Conservation (phyloP, 2,888 invertebrate genomes). For the Spialia ferax region DNA sequence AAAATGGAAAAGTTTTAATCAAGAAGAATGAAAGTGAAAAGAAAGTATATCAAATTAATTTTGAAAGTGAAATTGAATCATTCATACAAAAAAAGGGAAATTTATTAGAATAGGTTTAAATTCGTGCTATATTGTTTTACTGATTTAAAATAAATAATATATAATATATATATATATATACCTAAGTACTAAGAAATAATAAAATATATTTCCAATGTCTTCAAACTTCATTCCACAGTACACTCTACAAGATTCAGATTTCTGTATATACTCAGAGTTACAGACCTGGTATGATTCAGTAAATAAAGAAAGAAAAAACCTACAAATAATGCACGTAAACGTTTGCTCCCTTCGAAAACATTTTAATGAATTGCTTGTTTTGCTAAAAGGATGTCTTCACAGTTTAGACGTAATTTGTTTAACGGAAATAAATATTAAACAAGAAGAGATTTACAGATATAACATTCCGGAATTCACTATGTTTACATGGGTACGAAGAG, state of each 20-base stretch:
- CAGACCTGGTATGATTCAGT: neutral
- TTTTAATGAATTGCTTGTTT: neutral
- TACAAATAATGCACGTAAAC: constrained; percentile 30
- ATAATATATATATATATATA: too few relatives aligned
- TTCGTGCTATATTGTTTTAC: too few relatives aligned
- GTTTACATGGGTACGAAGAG: neutral
- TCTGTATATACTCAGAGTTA: neutral
- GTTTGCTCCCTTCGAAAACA: constrained; percentile 20
- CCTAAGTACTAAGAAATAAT: too few relatives aligned
- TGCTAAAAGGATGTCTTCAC: neutral
- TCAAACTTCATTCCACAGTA: too few relatives aligned
- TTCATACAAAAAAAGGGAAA: neutral
- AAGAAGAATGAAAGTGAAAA: constrained; percentile 32
- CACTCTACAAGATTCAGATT: too few relatives aligned
- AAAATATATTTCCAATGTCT: too few relatives aligned
- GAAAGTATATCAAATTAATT: constrained; percentile 31
- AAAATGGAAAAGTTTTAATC: too few relatives aligned
- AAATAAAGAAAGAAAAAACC: neutral
- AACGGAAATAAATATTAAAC: constrained; percentile 12
- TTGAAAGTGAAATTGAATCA: constrained; percentile 31
- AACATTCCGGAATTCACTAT: neutral
- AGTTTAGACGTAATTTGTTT: constrained; percentile 4
- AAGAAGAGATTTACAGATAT: neutral
- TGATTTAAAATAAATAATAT: too few relatives aligned
- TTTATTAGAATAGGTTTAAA: too few relatives aligned